Evolutionary conservation across 2,797 vertebrate genomes (phyloP), one percentile per base, ranked within the genome.

Genomic region (Chaunax sp.): DNA sequence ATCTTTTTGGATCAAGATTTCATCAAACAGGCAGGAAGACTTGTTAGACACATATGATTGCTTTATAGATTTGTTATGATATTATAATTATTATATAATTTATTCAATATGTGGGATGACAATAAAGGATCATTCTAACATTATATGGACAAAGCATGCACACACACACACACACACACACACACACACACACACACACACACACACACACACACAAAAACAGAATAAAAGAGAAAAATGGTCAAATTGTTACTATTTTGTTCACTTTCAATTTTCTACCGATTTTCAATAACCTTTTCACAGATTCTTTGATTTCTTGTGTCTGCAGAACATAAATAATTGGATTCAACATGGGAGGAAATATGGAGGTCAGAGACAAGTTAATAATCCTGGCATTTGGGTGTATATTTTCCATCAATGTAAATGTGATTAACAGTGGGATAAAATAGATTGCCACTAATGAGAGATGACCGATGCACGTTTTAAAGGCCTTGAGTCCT

Each of bases 291-390:
- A 88, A 4, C 12, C 23, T 85, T 65, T 73, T 88, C 0, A 91
- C 1, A 5, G 90, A 86, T 2, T 62, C 57, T 84, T 73, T 84
- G 38, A 92, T 87, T 80, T 93, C 90, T 14, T 90, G 80, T 13
- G 91, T 93, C 65, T 91, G 90, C 8, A 92, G 64, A 18, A 89
- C 87, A 78, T 91, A 92, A 53, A 92, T 87, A 8, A 90, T 81
- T 43, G 88, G 89, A 61, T 92, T 93, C 20, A 92, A 33, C 85
- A 89, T 82, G 2, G 90, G 80, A 46, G 88, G 90, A 25, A 92
- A 64, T n/a, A 84, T 30, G 0, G 82, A 78, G 3, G 84, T 81
- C 26, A 92, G 41, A 26, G 88, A 90, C 35, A 83, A 37, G 28
- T 87, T 92, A 28, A 92, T 65, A 30, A 92, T 92, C 40, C 89